These are phyloP conservation scores for Stegastes partitus DNA, from an alignment of 2,113 vertebrate genomes.

Conservation along the genomic window DNA sequence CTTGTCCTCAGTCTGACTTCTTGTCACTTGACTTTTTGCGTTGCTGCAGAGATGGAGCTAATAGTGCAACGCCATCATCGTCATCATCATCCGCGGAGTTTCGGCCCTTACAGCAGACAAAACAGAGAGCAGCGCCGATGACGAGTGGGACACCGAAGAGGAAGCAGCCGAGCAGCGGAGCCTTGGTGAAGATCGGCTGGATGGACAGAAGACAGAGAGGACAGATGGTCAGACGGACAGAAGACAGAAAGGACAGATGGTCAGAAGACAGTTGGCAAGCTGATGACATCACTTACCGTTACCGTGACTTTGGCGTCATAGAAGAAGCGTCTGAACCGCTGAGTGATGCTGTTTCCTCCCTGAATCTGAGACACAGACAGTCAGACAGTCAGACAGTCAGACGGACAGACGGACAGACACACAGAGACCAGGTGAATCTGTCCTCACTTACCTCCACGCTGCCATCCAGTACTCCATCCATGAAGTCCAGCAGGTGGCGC, in stretches of 20 bases:
- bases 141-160: slow-evolving; percentile 88
- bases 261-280: not conserved
- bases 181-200: slow-evolving; percentile 82
- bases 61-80: accelerated
- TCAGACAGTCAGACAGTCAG: not conserved
- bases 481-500: slow-evolving; percentile 90
- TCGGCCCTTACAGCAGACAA: slow-evolving; percentile 39
- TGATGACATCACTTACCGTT: slow-evolving; percentile 81
- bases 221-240: not conserved
- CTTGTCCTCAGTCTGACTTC: slow-evolving; percentile 46
- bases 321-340: slow-evolving; percentile 87
- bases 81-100: accelerated
- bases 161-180: slow-evolving; percentile 89
- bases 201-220: not conserved
- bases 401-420: not conserved
- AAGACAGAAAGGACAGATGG: not conserved
- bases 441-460: slow-evolving; percentile 85
- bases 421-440: not conserved
- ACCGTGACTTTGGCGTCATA: slow-evolving; percentile 88
- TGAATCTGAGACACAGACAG: slow-evolving; percentile 64
- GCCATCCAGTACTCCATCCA: slow-evolving; percentile 89
- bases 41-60: not conserved
- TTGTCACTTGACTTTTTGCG: slow-evolving; percentile 25
- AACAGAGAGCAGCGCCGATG: slow-evolving; percentile 52
- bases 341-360: slow-evolving; percentile 91